Evolutionary conservation across 2,888 invertebrate genomes (phyloP), one percentile per base, ranked within the genome.

Genomic region (Plutella xylostella): DNA sequence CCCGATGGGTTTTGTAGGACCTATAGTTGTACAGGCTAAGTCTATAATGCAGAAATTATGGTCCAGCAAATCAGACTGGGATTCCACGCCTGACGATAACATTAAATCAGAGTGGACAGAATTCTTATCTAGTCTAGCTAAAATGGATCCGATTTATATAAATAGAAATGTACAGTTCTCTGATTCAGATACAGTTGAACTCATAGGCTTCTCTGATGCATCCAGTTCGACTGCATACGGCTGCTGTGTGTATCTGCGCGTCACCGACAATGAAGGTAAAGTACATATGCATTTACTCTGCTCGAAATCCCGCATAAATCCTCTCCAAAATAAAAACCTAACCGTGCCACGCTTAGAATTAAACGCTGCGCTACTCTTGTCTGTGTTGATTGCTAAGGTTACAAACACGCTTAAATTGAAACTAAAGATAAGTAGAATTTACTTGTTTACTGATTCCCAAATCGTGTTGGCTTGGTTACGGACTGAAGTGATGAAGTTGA

Each of bases 381-480:
- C 49, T 7, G 51, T 25, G 19, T 28, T 50, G 17, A 41, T 43
- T 6, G 15, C 11, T 2, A 47, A 7, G 18, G 46, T 45, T 1
- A 25, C 43, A 30, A 7, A 41, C 0, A 46, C 43, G 9, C 20
- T 48, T 9, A 37, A 21, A 3, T 9, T 9, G 11, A 47, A 42
- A 17, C 9, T 43, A 5, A n/a, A 33, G 1, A 46, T 22, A 18
- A n/a, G 14, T 33, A 15, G 6, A 3, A 15, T 33, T 6, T 11
- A 18, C 48, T 42, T 54, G 19, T 53, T 43, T 42, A 42, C 42
- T 7, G 56, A 55, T 21, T 57, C 55, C 5, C 45, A 53, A 45
- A 54, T 54, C 14, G 51, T 51, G 15, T 39, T 57, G 20, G 49
- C 55, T 17, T 55, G 55, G 55, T 25, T 55, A 2, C 42, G 45